Evolutionary conservation across 2,797 vertebrate genomes (phyloP).

Genomic region (Furcifer pardalis): DNA sequence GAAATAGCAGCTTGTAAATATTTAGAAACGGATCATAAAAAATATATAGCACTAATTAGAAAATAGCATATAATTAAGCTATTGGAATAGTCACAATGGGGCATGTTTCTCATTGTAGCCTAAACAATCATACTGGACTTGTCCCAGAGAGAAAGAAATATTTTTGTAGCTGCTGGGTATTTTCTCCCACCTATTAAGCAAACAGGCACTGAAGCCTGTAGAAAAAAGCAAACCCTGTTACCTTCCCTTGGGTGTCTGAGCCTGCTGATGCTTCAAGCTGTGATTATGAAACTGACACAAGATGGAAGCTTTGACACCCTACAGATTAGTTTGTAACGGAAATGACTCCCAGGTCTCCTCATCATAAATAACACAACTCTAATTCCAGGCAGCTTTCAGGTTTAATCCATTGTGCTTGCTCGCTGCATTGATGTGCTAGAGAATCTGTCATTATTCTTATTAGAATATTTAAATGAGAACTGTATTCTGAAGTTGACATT

Average conservation of each 20-base stretch:
- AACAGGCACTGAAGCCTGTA: not conserved
- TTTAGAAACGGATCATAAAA: not conserved
- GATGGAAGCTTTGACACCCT: conserved; percentile 16
- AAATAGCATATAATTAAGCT: conserved; percentile 3
- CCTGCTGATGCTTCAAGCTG: conserved; percentile 13
- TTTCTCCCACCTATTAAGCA: not conserved
- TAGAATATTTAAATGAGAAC: not conserved
- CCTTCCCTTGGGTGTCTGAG: not conserved
- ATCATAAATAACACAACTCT: not conserved
- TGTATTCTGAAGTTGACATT: no score
- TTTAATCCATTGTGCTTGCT: not conserved
- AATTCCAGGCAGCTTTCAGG: not conserved
- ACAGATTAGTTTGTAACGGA: conserved; percentile 19
- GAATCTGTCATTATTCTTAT: not conserved
- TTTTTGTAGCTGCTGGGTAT: conserved; percentile 2
- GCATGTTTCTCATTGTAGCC: not conserved
- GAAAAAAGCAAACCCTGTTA: not conserved
- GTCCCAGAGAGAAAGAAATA: not conserved
- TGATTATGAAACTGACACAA: conserved; percentile 15
- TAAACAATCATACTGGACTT: conserved; percentile 16
- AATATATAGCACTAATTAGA: not conserved
- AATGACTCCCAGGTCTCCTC: conserved; percentile 4
- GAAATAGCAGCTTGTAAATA: not conserved
- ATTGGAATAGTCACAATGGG: not conserved
- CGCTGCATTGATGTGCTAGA: not conserved